Evolutionary conservation across 2,113 vertebrate species (phyloP), one percentile per base, ranked within the genome.

Genomic region (Chauna torquata): DNA sequence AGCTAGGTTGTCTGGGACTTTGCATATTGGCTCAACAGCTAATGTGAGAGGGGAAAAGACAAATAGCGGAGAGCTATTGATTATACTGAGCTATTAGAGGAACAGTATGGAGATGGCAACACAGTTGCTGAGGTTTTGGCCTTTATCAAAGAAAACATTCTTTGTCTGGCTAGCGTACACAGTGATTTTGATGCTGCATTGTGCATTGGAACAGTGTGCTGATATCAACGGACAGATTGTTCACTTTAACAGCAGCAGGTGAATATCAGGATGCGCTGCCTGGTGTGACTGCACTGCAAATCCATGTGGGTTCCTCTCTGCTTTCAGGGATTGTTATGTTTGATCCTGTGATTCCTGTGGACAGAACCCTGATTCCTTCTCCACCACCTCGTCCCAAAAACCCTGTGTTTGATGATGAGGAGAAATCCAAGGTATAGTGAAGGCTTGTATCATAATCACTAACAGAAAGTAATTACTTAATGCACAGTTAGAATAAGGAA

Each of bases 361-460:
- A 99, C 95, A 98, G 97, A 85, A 99, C 99, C 4, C 96, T 99
- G 36, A 98, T 99, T 85, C 99, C 99, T 9, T 99, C 98, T 42
- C 98, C 99, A 12, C 98, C 99, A 0, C 96, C 98, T 47, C 98
- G 98, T 50, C 98, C 98, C 91, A 99, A 98, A 97, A 99, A 99
- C 96, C 99, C 99, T 0, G 98, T 99, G 66, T 99, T 99, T 98
- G 99, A 99, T 80, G 99, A 99, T 91, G 99, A 99, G 85, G 99
- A 99, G 95, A 99, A 99, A 93, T 99, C 99, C 96, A 99, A 99
- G 98, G 99, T 99, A 95, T 50, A 86, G 49, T 32, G 11, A 75
- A 79, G 44, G 36, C n/a, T 34, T 52, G 45, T 34, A 13, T 23
- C 16, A 3, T 47, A 80, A 78, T 69, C 71, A 18, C 18, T 47